Percentiles rank a stretch among this genome's conserved stretches.
These are phyloP conservation scores for Plecotus auritus DNA, from an alignment of 2,113 vertebrate genomes.

Conservation along the genomic window DNA sequence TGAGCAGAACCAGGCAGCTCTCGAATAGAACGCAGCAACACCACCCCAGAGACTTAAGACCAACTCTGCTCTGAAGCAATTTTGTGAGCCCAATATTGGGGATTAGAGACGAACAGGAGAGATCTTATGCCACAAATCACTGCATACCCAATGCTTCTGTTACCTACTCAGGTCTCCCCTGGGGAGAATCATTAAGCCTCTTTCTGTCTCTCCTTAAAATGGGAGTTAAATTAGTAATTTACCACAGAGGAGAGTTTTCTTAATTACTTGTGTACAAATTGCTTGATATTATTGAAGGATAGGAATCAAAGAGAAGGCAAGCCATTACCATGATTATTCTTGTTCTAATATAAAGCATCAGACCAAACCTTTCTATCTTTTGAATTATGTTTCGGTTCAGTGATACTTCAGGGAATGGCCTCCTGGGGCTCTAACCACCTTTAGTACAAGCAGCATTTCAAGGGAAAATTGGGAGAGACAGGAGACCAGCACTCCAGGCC, in stretches of 20 bases:
- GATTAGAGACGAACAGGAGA: constrained; percentile 60
- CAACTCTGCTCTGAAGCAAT: constrained; percentile 55
- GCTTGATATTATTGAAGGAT: constrained; percentile 64
- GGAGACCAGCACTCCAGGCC: not conserved
- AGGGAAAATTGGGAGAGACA: not conserved
- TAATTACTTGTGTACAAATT: constrained; percentile 68
- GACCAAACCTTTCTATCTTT: constrained; percentile 46
- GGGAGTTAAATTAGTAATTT: constrained; percentile 70
- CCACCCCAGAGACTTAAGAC: constrained; percentile 52
- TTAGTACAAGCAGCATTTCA: constrained; percentile 47
- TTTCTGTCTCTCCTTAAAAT: constrained; percentile 72
- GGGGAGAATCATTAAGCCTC: constrained; percentile 67
- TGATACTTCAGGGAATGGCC: constrained; percentile 44
- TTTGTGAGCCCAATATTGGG: constrained; percentile 66
- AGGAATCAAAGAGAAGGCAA: constrained; percentile 56
- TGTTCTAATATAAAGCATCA: constrained; percentile 52
- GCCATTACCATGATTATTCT: constrained; percentile 63
- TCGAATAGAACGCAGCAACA: constrained; percentile 27
- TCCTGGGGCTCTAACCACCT: not conserved
- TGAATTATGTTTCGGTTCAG: constrained; percentile 49
- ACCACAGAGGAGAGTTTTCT: constrained; percentile 66
- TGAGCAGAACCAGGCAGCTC: not conserved
- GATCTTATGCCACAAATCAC: constrained; percentile 64
- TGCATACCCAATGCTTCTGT: constrained; percentile 22
- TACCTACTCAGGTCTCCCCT: constrained; percentile 44